phyloP scores from a whole-genome alignment of 2,113 vertebrate species.

The Lophotis ruficrista region DNA sequence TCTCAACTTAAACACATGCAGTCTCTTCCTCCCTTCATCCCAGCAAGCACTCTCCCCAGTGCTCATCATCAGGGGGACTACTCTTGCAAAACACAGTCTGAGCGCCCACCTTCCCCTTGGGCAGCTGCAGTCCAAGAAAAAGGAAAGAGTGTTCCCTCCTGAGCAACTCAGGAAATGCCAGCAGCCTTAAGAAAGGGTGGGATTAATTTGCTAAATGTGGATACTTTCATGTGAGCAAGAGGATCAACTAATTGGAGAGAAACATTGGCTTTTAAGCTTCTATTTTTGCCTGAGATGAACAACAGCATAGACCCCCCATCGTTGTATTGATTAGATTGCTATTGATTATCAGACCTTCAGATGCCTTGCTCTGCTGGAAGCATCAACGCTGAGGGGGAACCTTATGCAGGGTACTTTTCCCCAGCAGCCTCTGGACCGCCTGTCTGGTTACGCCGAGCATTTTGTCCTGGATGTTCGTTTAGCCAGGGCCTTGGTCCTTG shows the following conservation, averaged over 20 bases:
- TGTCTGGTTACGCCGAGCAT: not conserved
- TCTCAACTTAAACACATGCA: not conserved
- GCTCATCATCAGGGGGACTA: not conserved
- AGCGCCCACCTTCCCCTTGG: not conserved
- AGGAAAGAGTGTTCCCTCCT: not conserved
- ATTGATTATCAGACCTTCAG: not conserved
- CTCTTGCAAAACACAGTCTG: not conserved
- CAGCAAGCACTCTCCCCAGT: fast-evolving
- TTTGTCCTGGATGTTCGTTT: not conserved
- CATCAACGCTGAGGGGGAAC: fast-evolving
- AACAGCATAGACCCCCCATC: not conserved
- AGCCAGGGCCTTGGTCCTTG: not conserved
- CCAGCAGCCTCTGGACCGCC: not conserved
- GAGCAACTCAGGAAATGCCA: not conserved
- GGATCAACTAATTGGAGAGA: not conserved
- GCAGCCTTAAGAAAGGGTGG: not conserved
- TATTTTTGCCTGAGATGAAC: not conserved
- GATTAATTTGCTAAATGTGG: not conserved
- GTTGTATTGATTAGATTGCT: not conserved
- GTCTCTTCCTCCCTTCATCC: not conserved
- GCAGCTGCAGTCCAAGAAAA: not conserved
- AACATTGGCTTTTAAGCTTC: not conserved
- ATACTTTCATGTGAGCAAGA: not conserved
- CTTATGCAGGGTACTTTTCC: not conserved
- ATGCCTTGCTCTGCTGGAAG: not conserved